Evolutionary conservation across 2,888 invertebrate genomes (phyloP), one percentile per base, ranked within the genome.

Genomic region (Liopterus haemorrhoidalis): DNA sequence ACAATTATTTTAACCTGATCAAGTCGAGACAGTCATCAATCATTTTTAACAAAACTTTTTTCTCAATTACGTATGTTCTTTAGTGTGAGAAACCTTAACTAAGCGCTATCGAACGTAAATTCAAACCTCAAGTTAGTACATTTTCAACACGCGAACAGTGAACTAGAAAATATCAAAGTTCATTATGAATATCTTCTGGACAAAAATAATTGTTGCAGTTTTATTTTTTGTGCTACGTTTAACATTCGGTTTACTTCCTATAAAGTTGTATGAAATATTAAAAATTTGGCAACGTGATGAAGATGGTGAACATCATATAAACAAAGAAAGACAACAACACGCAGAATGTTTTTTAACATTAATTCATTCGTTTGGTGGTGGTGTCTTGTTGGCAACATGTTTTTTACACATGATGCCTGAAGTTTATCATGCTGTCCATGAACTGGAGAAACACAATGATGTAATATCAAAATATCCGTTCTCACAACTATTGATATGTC

Each of bases 371-470:
- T 73, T 76, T 52, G 74, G 75, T 14, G 75, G 75, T 5, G 76
- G 76, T 5, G 73, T 75, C 2, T 60, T 76, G n/a, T 66, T 76
- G 41, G 73, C 75, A 20, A 75, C 75, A 2, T 73, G 73, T 48
- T 74, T 76, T 53, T 62, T 74, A n/a, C 75, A 76, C 56, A 71
- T 76, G 70, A 69, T 75, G 55, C 72, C 74, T 2, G 75, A 75
- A 58, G 72, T 73, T 2, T 64, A 70, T 42, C 65, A 67, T 35
- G 65, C 68, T 5, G 61, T 72, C 43, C 62, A 66, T 30, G 57
- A 59, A 20, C 51, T 68, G n/a, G 64, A 63, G 44, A 53, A 55
- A 33, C 54, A 55, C 32, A 63, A 60, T 8, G 55, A 59, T 22
- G 40, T 64, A 3, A 50, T 49, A 25, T 58, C 57, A 1, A 56